phyloP scores from a whole-genome alignment of 2,797 vertebrate genomes.

The Sebastolobus alascanus region DNA sequence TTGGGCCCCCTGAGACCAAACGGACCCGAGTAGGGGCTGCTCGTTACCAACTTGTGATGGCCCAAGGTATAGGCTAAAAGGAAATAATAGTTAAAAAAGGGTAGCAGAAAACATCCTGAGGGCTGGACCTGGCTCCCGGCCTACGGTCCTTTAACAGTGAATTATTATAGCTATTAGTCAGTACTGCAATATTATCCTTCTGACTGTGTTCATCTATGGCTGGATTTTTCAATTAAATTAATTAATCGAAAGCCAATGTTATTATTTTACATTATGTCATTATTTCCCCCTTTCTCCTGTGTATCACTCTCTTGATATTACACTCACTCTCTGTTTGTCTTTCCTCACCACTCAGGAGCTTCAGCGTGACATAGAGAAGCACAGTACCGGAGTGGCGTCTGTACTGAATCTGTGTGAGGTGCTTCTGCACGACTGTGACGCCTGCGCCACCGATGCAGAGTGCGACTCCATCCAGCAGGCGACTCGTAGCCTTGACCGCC shows the following conservation, averaged over 20 bases:
- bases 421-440: constrained; percentile 98
- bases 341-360: constrained; percentile 86
- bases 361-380: constrained; percentile 98
- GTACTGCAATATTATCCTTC: background rate
- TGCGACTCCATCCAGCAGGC: constrained; percentile 99
- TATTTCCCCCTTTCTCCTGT: background rate
- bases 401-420: constrained; percentile 98
- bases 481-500: constrained; percentile 94
- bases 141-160: background rate
- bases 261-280: background rate
- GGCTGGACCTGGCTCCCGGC: too few species aligned
- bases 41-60: too few species aligned
- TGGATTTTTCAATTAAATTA: background rate
- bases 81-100: too few species aligned
- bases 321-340: background rate
- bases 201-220: background rate
- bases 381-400: constrained; percentile 96
- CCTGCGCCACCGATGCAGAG: constrained; percentile 95
- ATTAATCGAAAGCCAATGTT: background rate
- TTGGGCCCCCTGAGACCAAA: too few species aligned
- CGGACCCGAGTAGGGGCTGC: too few species aligned
- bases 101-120: too few species aligned
- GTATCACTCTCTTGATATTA: background rate
- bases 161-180: background rate
- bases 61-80: too few species aligned